Base-by-base conservation (phyloP, 2,797 vertebrate species). In the Limnodromus scolopaceus region DNA sequence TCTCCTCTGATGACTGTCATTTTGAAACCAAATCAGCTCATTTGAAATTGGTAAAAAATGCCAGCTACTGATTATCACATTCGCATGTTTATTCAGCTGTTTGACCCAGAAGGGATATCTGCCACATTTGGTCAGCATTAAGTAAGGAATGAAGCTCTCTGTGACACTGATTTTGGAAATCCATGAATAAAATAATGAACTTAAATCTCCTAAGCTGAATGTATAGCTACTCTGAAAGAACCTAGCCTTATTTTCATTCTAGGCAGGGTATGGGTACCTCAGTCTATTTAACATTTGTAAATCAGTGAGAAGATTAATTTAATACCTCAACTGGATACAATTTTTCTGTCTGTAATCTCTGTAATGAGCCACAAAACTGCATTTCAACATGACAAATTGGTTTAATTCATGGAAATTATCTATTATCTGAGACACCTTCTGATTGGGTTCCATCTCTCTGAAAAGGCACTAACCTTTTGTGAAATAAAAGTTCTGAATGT, bases 351-450 rank as follows among this genome's bases (percentile, higher is more conserved):
- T 93, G 46, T 95, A 83, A 86, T 87, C 46, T 96, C 76, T 78
- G 9, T 55, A 53, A 54, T 81, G 57, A 84, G 30, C 30, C 32
- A 76, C 14, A 1, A 86, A 90, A 17, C 76, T 80, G 38, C n/a
- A 84, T 95, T 97, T 97, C 66, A 84, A 80, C 34, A 17, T 79
- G 69, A 89, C 54, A 95, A 82, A 89, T 61, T 61, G 19, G 22
- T 92, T 96, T 95, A 22, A 64, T 89, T 94, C 45, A 66, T 34
- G 2, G 28, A 87, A 85, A 75, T 86, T 68, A 38, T 91, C 72
- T 90, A 30, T 49, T 54, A 11, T 54, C 19, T 27, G 51, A 96
- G 78, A 70, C 45, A 76, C 74, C 57, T 71, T 96, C 80, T 13
- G 12, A 22, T 22, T 79, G 46, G 30, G 41, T 88, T 93, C 92